Evolutionary conservation across 1,140 invertebrate genomes (phyloP), one percentile per base, ranked within the genome.

Genomic region (Bombus consobrinus): DNA sequence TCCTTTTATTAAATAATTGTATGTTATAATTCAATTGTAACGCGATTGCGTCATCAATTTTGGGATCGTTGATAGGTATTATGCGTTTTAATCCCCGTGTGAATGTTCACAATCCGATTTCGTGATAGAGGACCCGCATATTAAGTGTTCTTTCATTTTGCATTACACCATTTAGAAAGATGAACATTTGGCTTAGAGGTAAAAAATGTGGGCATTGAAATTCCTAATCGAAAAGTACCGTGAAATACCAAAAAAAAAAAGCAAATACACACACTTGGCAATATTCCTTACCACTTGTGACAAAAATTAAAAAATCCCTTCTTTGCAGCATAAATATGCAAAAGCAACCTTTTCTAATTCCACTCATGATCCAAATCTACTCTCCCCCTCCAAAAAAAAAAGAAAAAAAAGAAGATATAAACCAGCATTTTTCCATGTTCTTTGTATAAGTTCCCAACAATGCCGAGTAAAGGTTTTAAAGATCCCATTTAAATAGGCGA

Each of bases 91-190:
- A 82, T 81, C 78, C 71, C 53, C 59, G 69, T 86, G 84, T 75
- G 79, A 85, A 47, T 53, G 22, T 57, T n/a, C 1, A 15, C 47
- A 43, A 82, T 75, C 71, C 53, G 6, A 32, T 69, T 59, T 37
- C 22, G 59, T 13, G 34, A 85, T 57, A 74, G n/a, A 43, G n/a
- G 37, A 37, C 84, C 84, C 84, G 84, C 79, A 86, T 86, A 57
- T 41, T 53, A 41, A 57, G 13, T 25, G 75, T 34, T 43, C 53
- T 15, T 78, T 72, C 39, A 28, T 37, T 82, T 25, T 0, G 13
- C 5, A 34, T 39, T 34, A 1, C 0, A 2, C 32, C 34, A 22
- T 69, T 43, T 43, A 69, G 37, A 59, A 78, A 62, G 64, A 25
- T 22, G 22, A 22, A 15, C 4, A 2, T 37, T 64, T 15, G 4